These are phyloP conservation scores for Zhuqinia jingwanae DNA, from an alignment of 2,888 invertebrate species.

Conservation along the genomic window DNA sequence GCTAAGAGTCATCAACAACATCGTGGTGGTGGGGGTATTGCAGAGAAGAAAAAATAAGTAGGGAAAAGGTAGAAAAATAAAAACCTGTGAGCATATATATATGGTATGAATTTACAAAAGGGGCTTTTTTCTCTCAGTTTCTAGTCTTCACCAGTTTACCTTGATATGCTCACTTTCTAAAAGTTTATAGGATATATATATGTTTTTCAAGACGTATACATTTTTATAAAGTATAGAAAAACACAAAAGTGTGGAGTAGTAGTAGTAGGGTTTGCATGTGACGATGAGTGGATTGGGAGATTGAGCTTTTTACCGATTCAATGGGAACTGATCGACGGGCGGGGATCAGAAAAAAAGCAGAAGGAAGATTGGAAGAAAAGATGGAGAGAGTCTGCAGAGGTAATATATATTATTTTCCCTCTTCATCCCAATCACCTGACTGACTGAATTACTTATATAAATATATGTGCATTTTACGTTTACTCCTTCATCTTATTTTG, in stretches of 20 bases:
- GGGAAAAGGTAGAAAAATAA: slow-evolving; percentile 30
- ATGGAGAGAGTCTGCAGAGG: slow-evolving; percentile 27
- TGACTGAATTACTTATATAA: neutral
- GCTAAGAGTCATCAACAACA: slow-evolving; percentile 36
- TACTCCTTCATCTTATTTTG: slow-evolving; percentile 25
- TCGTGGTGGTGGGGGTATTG: neutral
- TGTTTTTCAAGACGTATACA: neutral
- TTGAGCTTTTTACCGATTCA: slow-evolving; percentile 70
- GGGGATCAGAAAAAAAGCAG: slow-evolving; percentile 62
- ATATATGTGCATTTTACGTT: slow-evolving; percentile 6
- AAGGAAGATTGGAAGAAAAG: slow-evolving; percentile 51
- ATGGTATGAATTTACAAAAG: no score
- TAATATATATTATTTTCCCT: slow-evolving; percentile 21
- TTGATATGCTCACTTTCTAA: neutral
- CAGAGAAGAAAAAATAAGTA: slow-evolving; percentile 19
- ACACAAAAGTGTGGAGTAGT: slow-evolving; percentile 22
- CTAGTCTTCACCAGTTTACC: neutral
- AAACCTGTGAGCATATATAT: no score
- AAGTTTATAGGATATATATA: slow-evolving; percentile 20
- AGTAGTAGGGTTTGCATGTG: slow-evolving; percentile 55
- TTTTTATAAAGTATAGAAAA: neutral
- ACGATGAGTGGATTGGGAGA: slow-evolving; percentile 71
- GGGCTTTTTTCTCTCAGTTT: no score
- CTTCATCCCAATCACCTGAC: slow-evolving; percentile 10
- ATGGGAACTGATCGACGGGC: slow-evolving; percentile 70